phyloP scores from a whole-genome alignment of 1,140 invertebrate species.

The Lasaia peninsularis region DNA sequence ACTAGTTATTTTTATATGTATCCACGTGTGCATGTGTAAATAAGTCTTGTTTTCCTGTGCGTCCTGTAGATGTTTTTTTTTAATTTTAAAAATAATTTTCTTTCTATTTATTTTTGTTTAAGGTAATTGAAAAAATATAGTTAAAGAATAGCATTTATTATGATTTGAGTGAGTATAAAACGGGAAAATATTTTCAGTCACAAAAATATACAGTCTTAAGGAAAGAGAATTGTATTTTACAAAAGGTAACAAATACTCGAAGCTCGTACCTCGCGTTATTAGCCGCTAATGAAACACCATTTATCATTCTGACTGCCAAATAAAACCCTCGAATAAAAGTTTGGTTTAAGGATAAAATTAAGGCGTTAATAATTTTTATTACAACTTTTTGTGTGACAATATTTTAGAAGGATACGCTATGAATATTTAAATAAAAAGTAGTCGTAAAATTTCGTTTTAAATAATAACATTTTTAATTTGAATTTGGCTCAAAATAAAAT shows the following conservation, averaged over 20 bases:
- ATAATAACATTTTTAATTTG: too few relatives aligned
- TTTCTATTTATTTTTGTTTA: too few relatives aligned
- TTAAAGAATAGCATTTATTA: too few relatives aligned
- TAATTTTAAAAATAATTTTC: too few relatives aligned
- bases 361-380: background rate
- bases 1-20: too few relatives aligned
- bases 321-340: constrained; percentile 39
- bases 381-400: background rate
- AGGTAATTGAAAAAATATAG: too few relatives aligned
- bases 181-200: constrained; percentile 10
- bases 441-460: too few relatives aligned
- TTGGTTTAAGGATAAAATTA: background rate
- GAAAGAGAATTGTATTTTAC: constrained; percentile 30
- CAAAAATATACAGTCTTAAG: constrained; percentile 17
- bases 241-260: constrained; percentile 36
- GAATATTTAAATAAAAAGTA: too few relatives aligned
- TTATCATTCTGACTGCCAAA: constrained; percentile 55
- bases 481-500: too few relatives aligned
- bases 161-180: constrained; percentile 1
- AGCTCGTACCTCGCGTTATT: constrained; percentile 34
- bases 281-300: constrained; percentile 49
- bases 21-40: too few relatives aligned
- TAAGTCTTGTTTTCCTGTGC: too few relatives aligned
- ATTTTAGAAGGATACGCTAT: background rate
- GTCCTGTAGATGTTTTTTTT: too few relatives aligned